Base-by-base conservation (phyloP, 1,140 invertebrate genomes). In the Drosophila repleta region DNA sequence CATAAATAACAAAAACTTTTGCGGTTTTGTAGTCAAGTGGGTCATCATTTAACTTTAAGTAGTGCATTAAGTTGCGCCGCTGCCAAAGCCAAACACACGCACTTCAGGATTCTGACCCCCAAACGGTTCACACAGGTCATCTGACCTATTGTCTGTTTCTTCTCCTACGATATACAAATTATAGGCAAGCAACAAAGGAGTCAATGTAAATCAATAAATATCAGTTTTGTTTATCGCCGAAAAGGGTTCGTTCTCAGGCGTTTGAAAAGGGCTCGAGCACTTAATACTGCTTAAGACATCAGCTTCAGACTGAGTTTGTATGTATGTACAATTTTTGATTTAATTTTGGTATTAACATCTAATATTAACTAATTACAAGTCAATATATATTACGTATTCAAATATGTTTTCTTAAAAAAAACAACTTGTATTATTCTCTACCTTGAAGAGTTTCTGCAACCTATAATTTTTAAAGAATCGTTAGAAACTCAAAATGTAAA, bases 201-300 rank as follows among this genome's bases (percentile, higher is more conserved):
- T 56, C 17, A 48, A 69, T 68, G 76, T 80, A 77, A 84, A 85
- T 84, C 80, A 76, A 80, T 80, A 67, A 49, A 52, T 66, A 61
- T 74, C 39, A 56, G 29, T 20, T 51, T 20, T 7, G 21, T 43
- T 58, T 49, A 32, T 48, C 39, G 37, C 53, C 29, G 63, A 77
- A 81, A 77, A 46, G 79, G 79, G 43, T 43, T 70, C 49, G 41
- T 51, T 39, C n/a, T 64, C 24, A 56, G 35, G 32, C 26, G 10
- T 20, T 49, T 49, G 37, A 56, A 18, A 13, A 70, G 24, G 61
- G 43, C 11, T 57, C 3, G 18, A 17, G 18, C 26, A 29, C 26
- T 29, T 8, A 29, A 29, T 29, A 7, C 26, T 35, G 32, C 32
- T 35, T 11, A 35, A 11, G 32, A 35, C 32, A 35, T 35, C 32